These are phyloP conservation scores for Balaeniceps rex DNA, from an alignment of 2,113 vertebrate genomes.

Conservation along the genomic window DNA sequence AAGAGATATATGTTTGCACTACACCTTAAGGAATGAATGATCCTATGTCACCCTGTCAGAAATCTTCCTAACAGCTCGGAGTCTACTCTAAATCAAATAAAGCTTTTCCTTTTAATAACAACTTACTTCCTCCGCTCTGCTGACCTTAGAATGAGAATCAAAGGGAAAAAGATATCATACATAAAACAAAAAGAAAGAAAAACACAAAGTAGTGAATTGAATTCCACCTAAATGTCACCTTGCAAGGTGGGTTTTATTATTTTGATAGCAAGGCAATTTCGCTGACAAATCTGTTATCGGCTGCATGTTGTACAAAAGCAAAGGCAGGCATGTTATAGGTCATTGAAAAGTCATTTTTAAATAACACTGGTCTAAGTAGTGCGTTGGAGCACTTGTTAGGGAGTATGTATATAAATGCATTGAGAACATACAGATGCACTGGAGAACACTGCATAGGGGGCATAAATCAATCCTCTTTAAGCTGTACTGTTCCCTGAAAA, in stretches of 20 bases:
- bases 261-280: conserved; percentile 39
- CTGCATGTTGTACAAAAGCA: neutral
- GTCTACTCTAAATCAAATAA: conserved; percentile 13
- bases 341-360: neutral
- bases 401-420: neutral
- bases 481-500: neutral
- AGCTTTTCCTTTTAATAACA: conserved; percentile 35
- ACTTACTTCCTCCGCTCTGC: neutral
- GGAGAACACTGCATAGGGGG: neutral
- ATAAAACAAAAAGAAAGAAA: conserved; percentile 40
- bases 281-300: conserved; percentile 31
- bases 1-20: neutral
- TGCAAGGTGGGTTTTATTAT: conserved; percentile 37
- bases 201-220: conserved; percentile 28
- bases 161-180: conserved; percentile 15
- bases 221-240: conserved; percentile 64
- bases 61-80: neutral
- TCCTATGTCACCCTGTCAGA: neutral
- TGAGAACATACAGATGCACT: neutral
- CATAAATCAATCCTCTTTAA: conserved; percentile 3
- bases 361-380: neutral
- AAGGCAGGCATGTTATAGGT: neutral
- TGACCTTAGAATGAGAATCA: conserved; percentile 39
- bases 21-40: neutral
- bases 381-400: neutral